Evolutionary conservation across 2,888 invertebrate genomes (phyloP).

Genomic region (Druceiella hillmani): DNA sequence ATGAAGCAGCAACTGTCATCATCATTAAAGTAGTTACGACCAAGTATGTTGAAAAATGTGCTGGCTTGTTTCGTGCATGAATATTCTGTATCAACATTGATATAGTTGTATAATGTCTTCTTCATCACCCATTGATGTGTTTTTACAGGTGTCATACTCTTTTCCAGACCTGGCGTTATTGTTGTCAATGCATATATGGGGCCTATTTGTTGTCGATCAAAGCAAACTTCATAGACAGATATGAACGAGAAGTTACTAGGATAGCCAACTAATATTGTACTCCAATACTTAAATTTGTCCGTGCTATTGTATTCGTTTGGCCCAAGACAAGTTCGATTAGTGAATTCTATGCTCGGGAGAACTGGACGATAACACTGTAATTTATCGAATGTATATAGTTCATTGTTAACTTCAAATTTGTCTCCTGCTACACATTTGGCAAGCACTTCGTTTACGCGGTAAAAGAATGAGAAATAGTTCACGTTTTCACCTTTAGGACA

Average conservation of each 20-base stretch:
- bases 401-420: constrained; percentile 19
- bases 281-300: no score
- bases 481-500: no score
- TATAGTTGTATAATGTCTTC: constrained; percentile 8
- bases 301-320: constrained; percentile 18
- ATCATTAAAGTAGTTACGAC: constrained; percentile 17
- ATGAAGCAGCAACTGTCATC: constrained; percentile 18
- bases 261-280: constrained; percentile 21
- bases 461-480: constrained; percentile 17
- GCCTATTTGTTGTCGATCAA: constrained; percentile 15
- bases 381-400: constrained; percentile 16
- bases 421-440: constrained; percentile 21
- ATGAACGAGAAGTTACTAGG: constrained; percentile 17
- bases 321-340: constrained; percentile 16
- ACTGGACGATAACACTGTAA: constrained; percentile 15
- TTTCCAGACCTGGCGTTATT: constrained; percentile 4
- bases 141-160: constrained; percentile 3
- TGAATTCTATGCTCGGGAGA: constrained; percentile 12
- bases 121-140: constrained; percentile 11
- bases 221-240: constrained; percentile 19
- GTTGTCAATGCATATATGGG: constrained; percentile 17
- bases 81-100: constrained; percentile 15
- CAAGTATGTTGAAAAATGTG: constrained; percentile 20
- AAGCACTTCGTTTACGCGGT: constrained; percentile 9
- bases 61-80: constrained; percentile 15